Evolutionary conservation across 2,888 invertebrate genomes (phyloP).

Genomic region (Xestia sexstrigata): DNA sequence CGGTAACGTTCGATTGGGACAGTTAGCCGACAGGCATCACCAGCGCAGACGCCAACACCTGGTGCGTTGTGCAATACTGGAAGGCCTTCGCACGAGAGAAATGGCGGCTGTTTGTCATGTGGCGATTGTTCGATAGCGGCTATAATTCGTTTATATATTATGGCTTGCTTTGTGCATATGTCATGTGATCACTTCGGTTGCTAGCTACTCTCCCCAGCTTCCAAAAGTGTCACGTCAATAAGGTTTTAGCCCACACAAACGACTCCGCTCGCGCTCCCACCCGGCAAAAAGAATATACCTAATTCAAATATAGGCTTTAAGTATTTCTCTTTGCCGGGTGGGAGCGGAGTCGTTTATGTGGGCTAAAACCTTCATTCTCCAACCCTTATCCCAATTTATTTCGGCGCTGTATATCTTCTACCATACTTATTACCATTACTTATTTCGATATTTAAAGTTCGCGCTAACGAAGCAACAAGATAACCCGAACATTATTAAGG

Average conservation of each 20-base stretch:
- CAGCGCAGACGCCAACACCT: slow-evolving; percentile 72
- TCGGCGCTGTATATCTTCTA: not conserved
- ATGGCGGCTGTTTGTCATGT: slow-evolving; percentile 86
- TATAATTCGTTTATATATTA: slow-evolving; percentile 70
- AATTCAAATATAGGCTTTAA: no score
- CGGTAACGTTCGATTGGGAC: slow-evolving; percentile 64
- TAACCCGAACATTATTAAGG: not conserved
- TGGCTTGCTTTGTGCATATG: slow-evolving; percentile 64
- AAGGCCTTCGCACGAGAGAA: slow-evolving; percentile 87
- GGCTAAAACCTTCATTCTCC: no score
- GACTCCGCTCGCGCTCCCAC: no score
- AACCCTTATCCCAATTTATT: not conserved
- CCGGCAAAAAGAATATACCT: no score
- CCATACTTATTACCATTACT: not conserved
- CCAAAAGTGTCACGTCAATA: slow-evolving; percentile 18
- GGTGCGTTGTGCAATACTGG: slow-evolving; percentile 83
- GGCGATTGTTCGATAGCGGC: slow-evolving; percentile 77
- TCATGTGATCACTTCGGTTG: slow-evolving; percentile 37
- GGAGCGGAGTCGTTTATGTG: no score
- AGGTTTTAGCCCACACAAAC: no score
- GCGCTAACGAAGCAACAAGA: not conserved
- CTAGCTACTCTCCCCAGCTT: slow-evolving; percentile 36
- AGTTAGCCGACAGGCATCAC: slow-evolving; percentile 66
- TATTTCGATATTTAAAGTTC: slow-evolving; percentile 6
- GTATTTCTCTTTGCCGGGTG: no score